Evolutionary conservation across 2,797 vertebrate species (phyloP), one percentile per base, ranked within the genome.

Genomic region (Hafferia zeledoni): DNA sequence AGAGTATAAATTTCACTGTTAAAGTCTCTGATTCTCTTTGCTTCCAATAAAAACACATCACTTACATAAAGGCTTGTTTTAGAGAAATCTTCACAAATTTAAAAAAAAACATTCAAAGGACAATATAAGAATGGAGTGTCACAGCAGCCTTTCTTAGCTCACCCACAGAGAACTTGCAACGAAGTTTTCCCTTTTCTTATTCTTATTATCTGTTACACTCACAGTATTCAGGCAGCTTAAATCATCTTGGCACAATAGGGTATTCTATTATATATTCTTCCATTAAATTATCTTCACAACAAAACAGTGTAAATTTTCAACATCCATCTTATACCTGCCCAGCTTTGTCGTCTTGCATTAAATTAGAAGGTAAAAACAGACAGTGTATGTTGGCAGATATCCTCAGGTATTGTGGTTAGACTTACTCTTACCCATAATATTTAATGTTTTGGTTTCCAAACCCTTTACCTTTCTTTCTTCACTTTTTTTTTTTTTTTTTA

Each of bases 231-330:
- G 56, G 59, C 25, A 88, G 86, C 78, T 95, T 91, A 82, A 88
- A 91, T 59, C 31, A 37, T 44, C 81, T 87, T 88, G 59, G 35
- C 67, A 86, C 60, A 81, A 83, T 49, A 93, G 11, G 28, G 23
- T 72, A 55, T 88, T 91, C 41, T 83, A 24, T 63, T 90, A 63
- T 69, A 63, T 69, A 94, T 93, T 77, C 30, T 94, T 91, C 65
- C 55, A 41, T 52, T 74, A 92, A 90, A 84, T 93, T 84, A 39
- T 64, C 56, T 82, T 88, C 44, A 61, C 57, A 70, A 47, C 27
- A 67, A 52, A 93, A 60, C 18, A 50, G 33, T 22, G 8, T 46
- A 84, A 83, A 89, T 53, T 90, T 95, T 55, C 35, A 94, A 74
- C 67, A 83, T 93, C 56, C 41, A 16, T 71, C 37, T 87, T 71